Evolutionary conservation across 1,140 invertebrate genomes (phyloP), one percentile per base, ranked within the genome.

Genomic region (Cotesia glomerata): DNA sequence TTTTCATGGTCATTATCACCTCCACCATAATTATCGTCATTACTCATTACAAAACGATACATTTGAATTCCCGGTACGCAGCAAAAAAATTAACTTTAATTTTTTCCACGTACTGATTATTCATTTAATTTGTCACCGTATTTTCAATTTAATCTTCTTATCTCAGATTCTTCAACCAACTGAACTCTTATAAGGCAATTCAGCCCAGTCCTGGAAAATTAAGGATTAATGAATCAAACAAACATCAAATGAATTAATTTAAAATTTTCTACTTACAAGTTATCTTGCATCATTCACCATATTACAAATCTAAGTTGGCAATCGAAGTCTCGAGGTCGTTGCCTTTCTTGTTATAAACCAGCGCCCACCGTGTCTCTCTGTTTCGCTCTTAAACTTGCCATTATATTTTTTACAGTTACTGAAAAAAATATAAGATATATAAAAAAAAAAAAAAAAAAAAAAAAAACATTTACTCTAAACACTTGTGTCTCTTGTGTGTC

Each of bases 311-410:
- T 13, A 18, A 56, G 13, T 74, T 64, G 77, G 74, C 82, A 84
- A 85, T 84, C 77, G 69, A 73, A 72, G 74, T 79, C 45, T 79
- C 79, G 82, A 85, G 82, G 80, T 85, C 82, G 77, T 84, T 85
- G 82, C 78, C 83, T 85, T 82, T 80, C 79, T 78, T 78, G 78
- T 77, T 76, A 74, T 72, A 71, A 79, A 78, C 72, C 75, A 73
- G 78, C 79, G 80, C 74, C 73, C 77, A 82, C 78, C 72, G 59
- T 49, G 35, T 54, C 54, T 35, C 34, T 61, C 68, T 58, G 36
- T 52, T 52, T 54, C 52, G 66, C 54, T 68, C 35, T 73, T 64
- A 52, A 51, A 63, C 67, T 71, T 56, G 68, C 69, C 69, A 77
- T 78, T 77, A 76, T 62, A 73, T 36, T 56, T 74, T 54, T 76